Evolutionary conservation across 2,113 vertebrate genomes (phyloP).

Genomic region (Oostethus manadensis): DNA sequence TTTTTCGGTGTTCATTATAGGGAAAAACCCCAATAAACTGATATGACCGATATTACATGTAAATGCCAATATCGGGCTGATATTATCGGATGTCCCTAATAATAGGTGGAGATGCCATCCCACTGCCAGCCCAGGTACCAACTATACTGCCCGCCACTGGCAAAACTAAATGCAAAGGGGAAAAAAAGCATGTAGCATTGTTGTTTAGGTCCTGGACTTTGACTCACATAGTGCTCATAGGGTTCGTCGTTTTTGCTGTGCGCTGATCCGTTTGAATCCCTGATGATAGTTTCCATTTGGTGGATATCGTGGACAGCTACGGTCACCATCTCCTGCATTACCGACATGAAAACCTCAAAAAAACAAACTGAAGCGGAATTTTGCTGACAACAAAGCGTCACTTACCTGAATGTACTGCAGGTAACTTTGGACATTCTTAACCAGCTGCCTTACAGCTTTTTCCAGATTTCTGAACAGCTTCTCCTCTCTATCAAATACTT

Average conservation of each 20-base stretch:
- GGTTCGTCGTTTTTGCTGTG: constrained; percentile 62
- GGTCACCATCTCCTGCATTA: constrained; percentile 78
- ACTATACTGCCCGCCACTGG: no score
- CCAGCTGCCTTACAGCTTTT: constrained; percentile 82
- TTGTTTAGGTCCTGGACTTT: neutral
- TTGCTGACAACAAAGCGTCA: neutral
- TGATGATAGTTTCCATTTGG: constrained; percentile 76
- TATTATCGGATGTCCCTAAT: no score
- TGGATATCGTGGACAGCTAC: constrained; percentile 72
- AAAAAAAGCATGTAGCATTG: no score
- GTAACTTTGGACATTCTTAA: constrained; percentile 81
- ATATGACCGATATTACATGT: no score
- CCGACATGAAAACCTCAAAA: neutral
- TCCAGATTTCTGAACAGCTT: constrained; percentile 88
- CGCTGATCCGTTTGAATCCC: constrained; percentile 52
- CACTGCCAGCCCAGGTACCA: no score
- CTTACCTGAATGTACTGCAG: constrained; percentile 80
- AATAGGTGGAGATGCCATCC: no score
- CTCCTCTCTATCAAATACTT: constrained; percentile 86
- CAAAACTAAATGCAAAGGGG: no score
- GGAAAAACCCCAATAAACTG: no score
- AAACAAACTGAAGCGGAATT: neutral
- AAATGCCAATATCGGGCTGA: no score
- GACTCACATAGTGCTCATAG: constrained; percentile 83
- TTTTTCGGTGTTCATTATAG: no score